These are phyloP conservation scores for Artibeus lituratus DNA, from an alignment of 2,797 vertebrate species.

Conservation along the genomic window DNA sequence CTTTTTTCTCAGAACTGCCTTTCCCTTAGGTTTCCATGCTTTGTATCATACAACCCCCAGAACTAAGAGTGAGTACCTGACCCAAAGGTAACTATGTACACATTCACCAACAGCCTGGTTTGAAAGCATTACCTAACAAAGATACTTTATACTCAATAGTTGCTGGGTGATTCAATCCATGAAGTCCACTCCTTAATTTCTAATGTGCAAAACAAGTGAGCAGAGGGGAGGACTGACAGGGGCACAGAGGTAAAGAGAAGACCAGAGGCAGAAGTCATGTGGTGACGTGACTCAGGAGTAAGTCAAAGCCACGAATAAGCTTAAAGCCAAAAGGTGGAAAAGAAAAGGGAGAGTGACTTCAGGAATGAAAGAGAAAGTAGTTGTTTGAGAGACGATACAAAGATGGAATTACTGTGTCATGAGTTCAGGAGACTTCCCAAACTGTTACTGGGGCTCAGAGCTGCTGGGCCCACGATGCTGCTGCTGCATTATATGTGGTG, in stretches of 20 bases:
- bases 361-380: not conserved
- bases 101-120: not conserved
- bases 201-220: not conserved
- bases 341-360: not conserved
- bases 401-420: not conserved
- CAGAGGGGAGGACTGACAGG: not conserved
- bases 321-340: not conserved
- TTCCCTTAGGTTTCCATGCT: not conserved
- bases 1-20: not conserved
- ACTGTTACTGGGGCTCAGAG: not conserved
- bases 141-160: not conserved
- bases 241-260: not conserved
- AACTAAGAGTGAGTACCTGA: not conserved
- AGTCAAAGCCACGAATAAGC: not conserved
- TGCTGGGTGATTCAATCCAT: not conserved
- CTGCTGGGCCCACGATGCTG: not conserved
- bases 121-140: not conserved
- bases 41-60: not conserved
- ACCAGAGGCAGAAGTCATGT: not conserved
- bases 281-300: not conserved
- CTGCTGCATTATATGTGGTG: not conserved
- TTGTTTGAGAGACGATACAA: not conserved
- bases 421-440: not conserved
- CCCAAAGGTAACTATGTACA: not conserved
- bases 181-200: not conserved